phyloP scores from a whole-genome alignment of 2,113 vertebrate species.

The Hydrochoerus hydrochaeris region DNA sequence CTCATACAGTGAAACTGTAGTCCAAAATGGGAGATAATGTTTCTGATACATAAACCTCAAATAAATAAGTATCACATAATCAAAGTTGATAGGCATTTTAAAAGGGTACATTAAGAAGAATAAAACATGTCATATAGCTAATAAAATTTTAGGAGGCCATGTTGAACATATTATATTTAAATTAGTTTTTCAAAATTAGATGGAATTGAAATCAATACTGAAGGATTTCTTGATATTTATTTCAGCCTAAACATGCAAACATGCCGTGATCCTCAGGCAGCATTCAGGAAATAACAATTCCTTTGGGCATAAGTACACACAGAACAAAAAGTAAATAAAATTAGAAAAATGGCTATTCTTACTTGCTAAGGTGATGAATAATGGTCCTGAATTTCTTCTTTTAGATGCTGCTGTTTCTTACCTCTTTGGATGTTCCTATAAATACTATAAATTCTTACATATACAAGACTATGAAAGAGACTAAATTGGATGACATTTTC shows the following conservation, averaged over 20 bases:
- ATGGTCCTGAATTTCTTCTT: not conserved
- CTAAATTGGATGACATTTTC: not conserved
- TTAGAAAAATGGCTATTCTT: not conserved
- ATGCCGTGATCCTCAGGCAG: not conserved
- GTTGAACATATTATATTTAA: not conserved
- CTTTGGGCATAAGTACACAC: not conserved
- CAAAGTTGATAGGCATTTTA: not conserved
- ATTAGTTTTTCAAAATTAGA: not conserved
- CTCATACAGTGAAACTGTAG: not conserved
- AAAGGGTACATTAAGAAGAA: not conserved
- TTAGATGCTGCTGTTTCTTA: not conserved
- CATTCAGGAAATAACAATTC: not conserved
- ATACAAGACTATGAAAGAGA: not conserved
- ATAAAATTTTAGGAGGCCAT: not conserved
- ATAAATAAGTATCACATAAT: not conserved
- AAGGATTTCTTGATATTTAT: not conserved
- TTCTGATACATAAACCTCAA: not conserved
- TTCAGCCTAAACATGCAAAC: not conserved
- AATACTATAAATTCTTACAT: not conserved
- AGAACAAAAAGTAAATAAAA: not conserved
- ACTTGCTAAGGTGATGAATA: not conserved
- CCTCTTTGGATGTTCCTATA: not conserved
- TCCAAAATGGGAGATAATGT: not conserved
- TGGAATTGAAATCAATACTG: not conserved
- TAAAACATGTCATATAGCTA: not conserved